Base-by-base conservation (phyloP, 2,113 vertebrate species). In the Gavialis gangeticus region DNA sequence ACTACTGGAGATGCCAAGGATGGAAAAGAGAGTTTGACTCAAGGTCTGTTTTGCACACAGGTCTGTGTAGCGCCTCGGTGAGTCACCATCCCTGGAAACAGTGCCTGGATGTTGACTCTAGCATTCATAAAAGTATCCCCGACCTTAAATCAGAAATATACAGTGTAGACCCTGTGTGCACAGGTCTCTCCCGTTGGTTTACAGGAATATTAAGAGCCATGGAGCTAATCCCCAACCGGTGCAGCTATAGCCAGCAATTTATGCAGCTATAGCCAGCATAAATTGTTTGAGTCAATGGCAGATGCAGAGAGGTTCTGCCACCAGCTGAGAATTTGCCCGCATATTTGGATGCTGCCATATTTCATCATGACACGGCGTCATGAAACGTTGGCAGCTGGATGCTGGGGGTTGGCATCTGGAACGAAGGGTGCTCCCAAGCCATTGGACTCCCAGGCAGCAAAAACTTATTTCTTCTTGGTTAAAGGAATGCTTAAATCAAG, bases 1-100 rank as follows among this genome's bases (percentile, higher is more conserved):
- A 82, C 13, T 0, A 1, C 88, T 91, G 94, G 95, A 96, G 93
- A 96, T 92, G 92, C 94, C 88, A 93, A 89, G 58, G 88, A 82
- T 95, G 79, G 91, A 87, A 60, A 85, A 93, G 69, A 94, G 84
- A 85, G 63, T 89, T 34, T 46, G 90, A 75, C 90, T 91, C 21
- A 71, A 24, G 34, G 34, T 73, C 34, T 14, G 24, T 37, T 8
- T 13, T 73, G 34, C 19, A 25, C 69, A 14, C 46, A 21, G 21
- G 21, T 73, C 69, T 34, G 30, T 22, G 2, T 24, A 21, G 69
- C 10, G 18, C n/a, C n/a, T 34, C 66, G 6, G n/a, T 21, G 19
- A 56, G 67, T 8, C 11, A 1, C 9, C 14, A 18, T 73, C 80
- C 79, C 84, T 64, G 69, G 82, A 90, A 86, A 19, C 54, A 27